Evolutionary conservation across 2,888 invertebrate species (phyloP), one percentile per base, ranked within the genome.

Genomic region (Entomobrya proxima): DNA sequence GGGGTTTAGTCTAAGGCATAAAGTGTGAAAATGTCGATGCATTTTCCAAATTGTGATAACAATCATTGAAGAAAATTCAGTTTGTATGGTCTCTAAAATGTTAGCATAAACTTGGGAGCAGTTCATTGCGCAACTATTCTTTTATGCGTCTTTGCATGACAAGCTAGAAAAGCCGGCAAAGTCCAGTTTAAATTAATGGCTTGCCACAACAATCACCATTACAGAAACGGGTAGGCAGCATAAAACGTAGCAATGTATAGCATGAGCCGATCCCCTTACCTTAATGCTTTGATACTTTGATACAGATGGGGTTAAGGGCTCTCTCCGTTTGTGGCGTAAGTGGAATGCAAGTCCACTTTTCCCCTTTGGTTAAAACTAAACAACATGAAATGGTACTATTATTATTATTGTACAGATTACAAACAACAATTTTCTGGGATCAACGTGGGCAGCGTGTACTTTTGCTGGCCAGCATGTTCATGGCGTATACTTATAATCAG

Each of bases 121-220:
- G 74, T 81, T 72, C 72, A 81, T 58, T 58, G 30, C 58, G 21
- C 18, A 69, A 58, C 52, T n/a, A n/a, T n/a, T n/a, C n/a, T n/a
- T n/a, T n/a, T 24, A 35, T 5, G 13, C 7, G 44, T 7, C 13
- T 9, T 74, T 74, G 58, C 77, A 58, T 58, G 69, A 69, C 79
- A 69, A n/a, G 69, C 69, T 52, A 30, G 30, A 44, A 69, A 55
- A 72, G 40, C 24, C 47, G 58, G 44, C 58, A 9, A 50, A 72
- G 72, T 50, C 64, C 85, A 85, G 74, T 85, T 85, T 79, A 79
- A 85, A 85, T 85, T 85, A 85, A 85, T 85, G 85, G 75, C 75
- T 44, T 40, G 74, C 79, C 85, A 79, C 85, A 85, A 85, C 78
- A 61, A 85, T 85, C 79, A 61, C 74, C 79, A 85, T 85, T 85